Conservation (phyloP, 2,113 vertebrate genomes). For the Cavia aperea region DNA sequence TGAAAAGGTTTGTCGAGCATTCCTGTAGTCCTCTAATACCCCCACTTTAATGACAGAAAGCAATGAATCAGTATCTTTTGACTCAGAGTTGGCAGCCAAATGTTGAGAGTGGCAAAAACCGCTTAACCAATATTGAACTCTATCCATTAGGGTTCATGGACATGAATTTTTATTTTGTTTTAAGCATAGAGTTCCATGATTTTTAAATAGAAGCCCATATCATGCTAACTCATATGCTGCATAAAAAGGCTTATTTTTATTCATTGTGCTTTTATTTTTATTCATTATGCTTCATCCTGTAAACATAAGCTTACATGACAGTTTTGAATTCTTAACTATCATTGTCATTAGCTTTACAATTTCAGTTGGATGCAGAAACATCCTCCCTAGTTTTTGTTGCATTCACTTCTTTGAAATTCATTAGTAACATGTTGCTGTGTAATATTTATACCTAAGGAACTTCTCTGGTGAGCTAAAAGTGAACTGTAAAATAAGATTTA, state of each 20-base stretch:
- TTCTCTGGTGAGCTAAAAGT: slow-evolving; percentile 7
- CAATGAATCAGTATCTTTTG: neutral
- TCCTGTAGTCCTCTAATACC: neutral
- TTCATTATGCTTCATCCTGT: neutral
- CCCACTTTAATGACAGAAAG: neutral
- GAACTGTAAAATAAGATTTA: slow-evolving; percentile 9
- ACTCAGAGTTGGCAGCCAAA: neutral
- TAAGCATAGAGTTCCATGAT: neutral
- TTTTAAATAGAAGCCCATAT: neutral
- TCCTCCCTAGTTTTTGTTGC: neutral
- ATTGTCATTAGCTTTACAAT: neutral
- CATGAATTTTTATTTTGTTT: neutral
- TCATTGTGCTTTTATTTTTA: neutral
- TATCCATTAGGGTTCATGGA: neutral
- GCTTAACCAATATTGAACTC: neutral
- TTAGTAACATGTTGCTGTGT: neutral
- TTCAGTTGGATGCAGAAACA: neutral
- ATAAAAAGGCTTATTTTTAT: neutral
- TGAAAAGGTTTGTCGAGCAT: neutral
- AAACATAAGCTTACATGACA: neutral
- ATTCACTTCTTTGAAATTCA: slow-evolving; percentile 20
- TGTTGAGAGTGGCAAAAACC: neutral
- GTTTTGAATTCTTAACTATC: neutral
- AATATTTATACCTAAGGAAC: neutral
- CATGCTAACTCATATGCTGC: neutral